Percentiles rank a stretch among this genome's conserved stretches.
These are phyloP conservation scores for Haemorhous mexicanus DNA, from an alignment of 2,113 vertebrate species.

Conservation along the genomic window DNA sequence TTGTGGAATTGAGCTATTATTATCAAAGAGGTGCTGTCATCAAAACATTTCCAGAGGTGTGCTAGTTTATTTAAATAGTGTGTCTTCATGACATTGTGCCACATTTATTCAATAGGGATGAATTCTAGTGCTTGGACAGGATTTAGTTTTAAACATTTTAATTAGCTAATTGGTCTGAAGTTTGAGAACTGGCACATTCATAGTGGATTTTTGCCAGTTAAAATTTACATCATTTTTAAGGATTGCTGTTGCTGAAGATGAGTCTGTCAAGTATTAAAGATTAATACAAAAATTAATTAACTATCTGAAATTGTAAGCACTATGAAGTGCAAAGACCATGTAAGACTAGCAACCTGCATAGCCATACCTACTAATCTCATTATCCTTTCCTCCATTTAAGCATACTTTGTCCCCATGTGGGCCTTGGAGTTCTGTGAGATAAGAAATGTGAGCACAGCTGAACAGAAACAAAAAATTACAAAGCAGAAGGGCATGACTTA, in stretches of 20 bases:
- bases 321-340: background rate
- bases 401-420: background rate
- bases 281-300: background rate
- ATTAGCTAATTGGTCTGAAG: constrained; percentile 1
- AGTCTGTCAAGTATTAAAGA: background rate
- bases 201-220: constrained; percentile 3
- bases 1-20: background rate
- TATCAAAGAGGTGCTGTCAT: background rate
- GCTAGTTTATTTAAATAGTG: background rate
- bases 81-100: background rate
- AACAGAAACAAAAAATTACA: background rate
- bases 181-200: background rate
- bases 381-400: background rate
- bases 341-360: background rate
- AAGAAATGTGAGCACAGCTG: background rate
- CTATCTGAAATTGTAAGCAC: background rate
- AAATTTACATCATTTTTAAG: background rate
- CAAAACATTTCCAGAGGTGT: background rate
- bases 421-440: background rate
- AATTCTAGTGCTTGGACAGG: background rate
- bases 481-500: background rate
- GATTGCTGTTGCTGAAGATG: background rate
- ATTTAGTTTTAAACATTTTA: constrained; percentile 15
- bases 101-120: background rate
- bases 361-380: background rate